These are phyloP conservation scores for Argynnis bischoffii DNA, from an alignment of 2,888 invertebrate genomes.

Conservation along the genomic window DNA sequence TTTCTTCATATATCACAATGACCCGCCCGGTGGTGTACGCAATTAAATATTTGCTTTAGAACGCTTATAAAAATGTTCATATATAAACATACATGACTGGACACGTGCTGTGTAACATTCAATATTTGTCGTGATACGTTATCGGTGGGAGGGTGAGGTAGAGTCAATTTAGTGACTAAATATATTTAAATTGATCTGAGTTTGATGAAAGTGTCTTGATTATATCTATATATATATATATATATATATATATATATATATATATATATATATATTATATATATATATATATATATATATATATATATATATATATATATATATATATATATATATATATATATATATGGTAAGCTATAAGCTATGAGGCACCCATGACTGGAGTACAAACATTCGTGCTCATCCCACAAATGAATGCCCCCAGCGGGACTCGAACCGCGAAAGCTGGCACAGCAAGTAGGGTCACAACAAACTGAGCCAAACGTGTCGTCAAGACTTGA, in stretches of 20 bases:
- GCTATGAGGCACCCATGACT: no score
- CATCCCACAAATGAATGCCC: no score
- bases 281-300: neutral
- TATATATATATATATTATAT: no score
- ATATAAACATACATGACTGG: constrained; percentile 1
- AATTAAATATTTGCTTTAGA: constrained; percentile 6
- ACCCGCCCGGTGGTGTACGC: constrained; percentile 1
- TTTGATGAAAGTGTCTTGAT: neutral
- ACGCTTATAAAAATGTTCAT: constrained; percentile 2
- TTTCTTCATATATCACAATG: no score
- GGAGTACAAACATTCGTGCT: no score
- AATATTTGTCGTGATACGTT: constrained; percentile 30
- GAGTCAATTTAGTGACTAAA: constrained; percentile 2
- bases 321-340: neutral
- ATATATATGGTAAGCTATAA: no score
- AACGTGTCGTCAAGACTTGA: no score
- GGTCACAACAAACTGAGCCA: neutral
- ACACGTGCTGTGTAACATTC: constrained; percentile 28
- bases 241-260: no score
- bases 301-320: neutral
- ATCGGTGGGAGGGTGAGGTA: constrained; percentile 17
- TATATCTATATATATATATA: neutral
- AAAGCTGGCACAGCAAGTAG: no score
- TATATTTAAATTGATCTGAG: neutral
- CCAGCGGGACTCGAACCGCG: no score